Percentiles rank a stretch among this genome's conserved stretches.
These are phyloP conservation scores for Drosophila orena DNA, from an alignment of 1,140 invertebrate species.

Conservation along the genomic window DNA sequence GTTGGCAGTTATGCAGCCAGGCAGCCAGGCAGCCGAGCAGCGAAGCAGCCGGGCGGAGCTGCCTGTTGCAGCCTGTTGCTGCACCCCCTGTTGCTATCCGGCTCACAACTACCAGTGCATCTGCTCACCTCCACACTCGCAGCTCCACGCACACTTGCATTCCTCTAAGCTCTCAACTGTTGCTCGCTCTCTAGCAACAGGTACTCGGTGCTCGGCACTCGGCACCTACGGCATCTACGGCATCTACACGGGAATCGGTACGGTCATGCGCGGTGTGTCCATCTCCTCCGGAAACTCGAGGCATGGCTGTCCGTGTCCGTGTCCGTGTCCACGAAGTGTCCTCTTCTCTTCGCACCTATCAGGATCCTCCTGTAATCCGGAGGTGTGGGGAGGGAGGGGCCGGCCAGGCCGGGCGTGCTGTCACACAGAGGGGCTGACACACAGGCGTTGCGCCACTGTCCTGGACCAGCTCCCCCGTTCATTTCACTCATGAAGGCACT, in stretches of 20 bases:
- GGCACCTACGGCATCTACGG: conserved; percentile 8
- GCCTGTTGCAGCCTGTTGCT: conserved; percentile 60
- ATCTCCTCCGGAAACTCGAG: neutral
- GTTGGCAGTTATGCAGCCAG: neutral
- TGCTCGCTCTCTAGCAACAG: conserved; percentile 83
- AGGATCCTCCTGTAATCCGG: conserved; percentile 7
- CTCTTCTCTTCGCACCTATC: conserved; percentile 13
- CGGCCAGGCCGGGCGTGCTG: too few relatives aligned
- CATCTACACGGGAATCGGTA: conserved; percentile 3
- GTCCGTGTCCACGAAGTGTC: conserved; percentile 6
- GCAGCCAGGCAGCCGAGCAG: neutral
- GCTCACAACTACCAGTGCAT: conserved; percentile 4
- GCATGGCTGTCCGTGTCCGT: neutral
- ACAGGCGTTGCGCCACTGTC: neutral
- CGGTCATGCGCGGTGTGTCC: conserved; percentile 42
- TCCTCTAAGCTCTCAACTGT: conserved; percentile 69
- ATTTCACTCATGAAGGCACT: conserved; percentile 6
- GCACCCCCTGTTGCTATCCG: conserved; percentile 29
- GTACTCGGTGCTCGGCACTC: conserved; percentile 40
- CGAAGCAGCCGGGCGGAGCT: neutral
- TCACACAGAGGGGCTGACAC: neutral
- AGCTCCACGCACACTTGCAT: conserved; percentile 25
- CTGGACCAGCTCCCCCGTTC: neutral
- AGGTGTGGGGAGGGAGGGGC: too few relatives aligned
- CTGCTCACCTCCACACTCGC: conserved; percentile 11